Percentiles rank a stretch among this genome's conserved stretches.
phyloP scores from a whole-genome alignment of 2,797 vertebrate genomes.

The Premnoplex brunnescens region DNA sequence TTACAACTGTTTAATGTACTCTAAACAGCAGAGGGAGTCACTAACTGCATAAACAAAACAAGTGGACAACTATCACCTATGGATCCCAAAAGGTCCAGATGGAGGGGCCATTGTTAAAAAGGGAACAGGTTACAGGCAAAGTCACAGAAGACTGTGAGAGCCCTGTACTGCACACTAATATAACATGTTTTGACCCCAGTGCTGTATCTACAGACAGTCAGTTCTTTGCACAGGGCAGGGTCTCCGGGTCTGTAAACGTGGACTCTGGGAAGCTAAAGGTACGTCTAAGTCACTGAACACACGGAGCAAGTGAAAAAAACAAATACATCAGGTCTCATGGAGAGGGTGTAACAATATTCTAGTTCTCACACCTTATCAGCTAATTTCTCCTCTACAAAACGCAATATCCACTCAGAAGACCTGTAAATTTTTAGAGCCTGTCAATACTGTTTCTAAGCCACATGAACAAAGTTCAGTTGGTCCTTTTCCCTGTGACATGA shows the following conservation, averaged over 20 bases:
- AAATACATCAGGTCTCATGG: background rate
- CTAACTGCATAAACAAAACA: background rate
- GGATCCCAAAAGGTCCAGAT: background rate
- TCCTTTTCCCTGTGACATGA: background rate
- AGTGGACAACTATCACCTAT: background rate
- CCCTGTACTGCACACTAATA: background rate
- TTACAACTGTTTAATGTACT: background rate
- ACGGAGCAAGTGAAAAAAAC: background rate
- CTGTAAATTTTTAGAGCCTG: background rate
- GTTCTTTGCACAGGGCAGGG: background rate
- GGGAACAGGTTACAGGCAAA: background rate
- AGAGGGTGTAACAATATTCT: background rate
- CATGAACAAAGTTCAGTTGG: background rate
- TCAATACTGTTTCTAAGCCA: background rate
- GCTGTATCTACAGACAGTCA: background rate
- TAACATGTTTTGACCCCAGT: background rate
- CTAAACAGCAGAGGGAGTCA: constrained; percentile 7
- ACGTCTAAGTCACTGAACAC: background rate
- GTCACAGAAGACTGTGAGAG: background rate
- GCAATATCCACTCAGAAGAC: background rate
- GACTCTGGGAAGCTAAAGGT: background rate
- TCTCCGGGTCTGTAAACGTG: background rate
- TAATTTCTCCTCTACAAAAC: background rate
- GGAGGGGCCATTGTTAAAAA: background rate
- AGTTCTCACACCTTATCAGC: background rate